Conservation (phyloP, 1,140 invertebrate species). For the Venturia canescens region DNA sequence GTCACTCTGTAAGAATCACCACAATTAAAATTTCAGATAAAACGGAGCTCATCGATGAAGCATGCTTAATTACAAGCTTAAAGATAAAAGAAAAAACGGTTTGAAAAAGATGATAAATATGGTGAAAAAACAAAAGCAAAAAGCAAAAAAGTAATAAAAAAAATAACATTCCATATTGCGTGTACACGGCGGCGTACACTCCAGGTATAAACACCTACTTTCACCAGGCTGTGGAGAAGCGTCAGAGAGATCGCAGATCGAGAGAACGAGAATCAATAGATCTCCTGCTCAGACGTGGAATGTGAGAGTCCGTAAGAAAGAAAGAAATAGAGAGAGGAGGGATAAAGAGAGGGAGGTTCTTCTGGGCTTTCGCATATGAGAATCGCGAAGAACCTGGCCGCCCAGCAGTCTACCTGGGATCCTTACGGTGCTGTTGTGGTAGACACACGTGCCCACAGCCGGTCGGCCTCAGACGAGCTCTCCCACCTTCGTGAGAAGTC, state of each 20-base stretch:
- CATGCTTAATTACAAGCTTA: too few relatives aligned
- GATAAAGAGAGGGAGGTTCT: constrained; percentile 8
- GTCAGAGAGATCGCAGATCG: constrained; percentile 18
- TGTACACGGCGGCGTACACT: background rate
- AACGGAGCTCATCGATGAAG: too few relatives aligned
- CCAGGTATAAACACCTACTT: constrained; percentile 23
- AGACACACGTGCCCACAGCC: constrained; percentile 52
- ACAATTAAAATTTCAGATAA: too few relatives aligned
- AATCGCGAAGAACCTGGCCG: constrained; percentile 55
- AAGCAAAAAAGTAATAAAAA: too few relatives aligned
- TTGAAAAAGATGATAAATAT: background rate
- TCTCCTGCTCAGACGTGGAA: constrained; percentile 9
- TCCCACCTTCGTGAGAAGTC: constrained; percentile 56
- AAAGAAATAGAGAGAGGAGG: constrained; percentile 55
- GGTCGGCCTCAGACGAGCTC: constrained; percentile 45
- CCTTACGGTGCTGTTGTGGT: constrained; percentile 55
- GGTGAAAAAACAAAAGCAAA: background rate
- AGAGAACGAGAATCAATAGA: constrained; percentile 36
- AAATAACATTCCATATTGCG: background rate
- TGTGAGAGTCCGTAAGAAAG: constrained; percentile 29
- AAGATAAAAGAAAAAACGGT: background rate
- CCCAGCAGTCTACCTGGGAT: constrained; percentile 73
- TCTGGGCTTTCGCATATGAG: constrained; percentile 28
- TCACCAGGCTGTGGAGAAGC: constrained; percentile 13
- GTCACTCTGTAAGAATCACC: too few relatives aligned